Evolutionary conservation across 2,797 vertebrate genomes (phyloP).

Genomic region (Taenioides sp.): DNA sequence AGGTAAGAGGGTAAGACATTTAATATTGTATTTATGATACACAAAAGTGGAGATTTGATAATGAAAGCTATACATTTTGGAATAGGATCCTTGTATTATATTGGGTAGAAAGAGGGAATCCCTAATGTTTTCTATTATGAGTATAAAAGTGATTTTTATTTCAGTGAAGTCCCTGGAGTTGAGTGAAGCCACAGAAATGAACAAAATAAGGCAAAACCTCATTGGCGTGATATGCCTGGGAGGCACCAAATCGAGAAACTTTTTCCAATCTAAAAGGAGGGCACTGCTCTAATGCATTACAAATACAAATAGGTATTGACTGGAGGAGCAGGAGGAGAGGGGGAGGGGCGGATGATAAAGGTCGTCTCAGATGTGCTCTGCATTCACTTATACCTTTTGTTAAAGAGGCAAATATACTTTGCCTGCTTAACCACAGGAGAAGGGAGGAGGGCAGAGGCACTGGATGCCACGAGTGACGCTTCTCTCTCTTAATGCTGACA

Average conservation of each 20-base stretch:
- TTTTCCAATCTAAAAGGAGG: slow-evolving; percentile 58
- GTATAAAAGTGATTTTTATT: background rate
- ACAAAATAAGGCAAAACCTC: slow-evolving; percentile 1
- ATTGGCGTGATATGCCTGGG: slow-evolving; percentile 21
- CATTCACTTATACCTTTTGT: slow-evolving; percentile 68
- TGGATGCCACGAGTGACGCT: slow-evolving; percentile 67
- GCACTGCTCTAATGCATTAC: slow-evolving; percentile 59
- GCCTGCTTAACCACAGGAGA: slow-evolving; percentile 53
- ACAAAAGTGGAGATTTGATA: background rate
- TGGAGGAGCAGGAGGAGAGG: slow-evolving; percentile 26
- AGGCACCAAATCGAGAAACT: slow-evolving; percentile 38
- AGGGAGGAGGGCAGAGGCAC: slow-evolving; percentile 27
- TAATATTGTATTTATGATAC: background rate
- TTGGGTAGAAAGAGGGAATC: background rate
- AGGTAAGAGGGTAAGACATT: background rate
- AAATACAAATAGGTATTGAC: slow-evolving; percentile 75
- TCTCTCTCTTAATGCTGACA: slow-evolving; percentile 71
- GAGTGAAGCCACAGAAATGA: slow-evolving; percentile 2
- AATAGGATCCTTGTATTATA: background rate
- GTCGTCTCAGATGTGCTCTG: slow-evolving; percentile 69
- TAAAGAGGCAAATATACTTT: slow-evolving; percentile 51
- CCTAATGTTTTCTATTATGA: background rate
- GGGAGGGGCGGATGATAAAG: slow-evolving; percentile 57
- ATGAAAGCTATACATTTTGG: background rate
- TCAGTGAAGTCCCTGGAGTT: background rate